Conservation (phyloP, 2,888 invertebrate genomes). For the Drosophila demipolita region DNA sequence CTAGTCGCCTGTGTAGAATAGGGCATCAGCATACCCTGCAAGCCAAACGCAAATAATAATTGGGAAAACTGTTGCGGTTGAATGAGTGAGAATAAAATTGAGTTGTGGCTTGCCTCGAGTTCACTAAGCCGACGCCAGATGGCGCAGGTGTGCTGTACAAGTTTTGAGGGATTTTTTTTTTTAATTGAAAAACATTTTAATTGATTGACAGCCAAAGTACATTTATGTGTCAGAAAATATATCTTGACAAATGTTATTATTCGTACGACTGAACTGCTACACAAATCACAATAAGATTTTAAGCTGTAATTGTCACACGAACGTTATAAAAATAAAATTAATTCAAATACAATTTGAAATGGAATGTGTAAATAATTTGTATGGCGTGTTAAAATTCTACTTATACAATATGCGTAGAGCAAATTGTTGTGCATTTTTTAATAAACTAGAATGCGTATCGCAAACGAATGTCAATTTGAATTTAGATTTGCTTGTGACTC, state of each 20-base stretch:
- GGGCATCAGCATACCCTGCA: background rate
- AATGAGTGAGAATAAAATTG: constrained; percentile 1
- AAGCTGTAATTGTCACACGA: constrained; percentile 1
- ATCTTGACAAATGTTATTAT: constrained; percentile 31
- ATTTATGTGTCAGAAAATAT: constrained; percentile 7
- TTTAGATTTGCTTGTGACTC: background rate
- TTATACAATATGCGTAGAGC: background rate
- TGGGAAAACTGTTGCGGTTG: constrained; percentile 30
- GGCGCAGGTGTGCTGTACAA: constrained; percentile 30
- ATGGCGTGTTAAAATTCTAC: background rate
- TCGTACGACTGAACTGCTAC: constrained; percentile 5
- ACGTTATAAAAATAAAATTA: background rate
- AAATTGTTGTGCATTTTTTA: background rate
- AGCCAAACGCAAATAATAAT: constrained; percentile 6
- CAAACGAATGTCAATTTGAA: background rate
- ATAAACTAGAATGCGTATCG: background rate
- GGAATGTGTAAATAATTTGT: background rate
- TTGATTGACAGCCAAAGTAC: constrained; percentile 45
- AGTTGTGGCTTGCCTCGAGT: constrained; percentile 3
- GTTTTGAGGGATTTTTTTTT: constrained; percentile 19
- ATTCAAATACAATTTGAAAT: background rate
- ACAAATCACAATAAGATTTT: constrained; percentile 9
- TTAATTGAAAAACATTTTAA: constrained; percentile 46
- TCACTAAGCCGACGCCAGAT: constrained; percentile 9
- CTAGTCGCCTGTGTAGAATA: background rate